Conservation (phyloP, 1,140 invertebrate genomes). For the Arion vulgaris region DNA sequence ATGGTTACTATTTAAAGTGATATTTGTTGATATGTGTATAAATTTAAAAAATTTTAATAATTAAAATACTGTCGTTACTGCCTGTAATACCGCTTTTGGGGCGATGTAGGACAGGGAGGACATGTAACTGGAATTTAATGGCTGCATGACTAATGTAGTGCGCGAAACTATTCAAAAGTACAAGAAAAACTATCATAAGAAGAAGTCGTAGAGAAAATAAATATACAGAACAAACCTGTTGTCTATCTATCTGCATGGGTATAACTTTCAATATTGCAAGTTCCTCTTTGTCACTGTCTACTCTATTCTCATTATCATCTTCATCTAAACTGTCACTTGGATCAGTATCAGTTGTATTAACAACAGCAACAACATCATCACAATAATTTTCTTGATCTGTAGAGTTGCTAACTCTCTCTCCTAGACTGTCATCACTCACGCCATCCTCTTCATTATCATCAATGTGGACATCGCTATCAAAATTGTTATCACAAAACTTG, state of each 20-base stretch:
- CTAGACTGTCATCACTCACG: background rate
- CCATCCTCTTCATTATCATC: background rate
- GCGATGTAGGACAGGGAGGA: too few species aligned
- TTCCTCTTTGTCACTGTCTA: background rate
- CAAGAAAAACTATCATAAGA: too few species aligned
- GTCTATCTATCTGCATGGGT: background rate
- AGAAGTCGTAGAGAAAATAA: too few species aligned
- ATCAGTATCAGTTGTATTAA: background rate
- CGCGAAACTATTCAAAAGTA: too few species aligned
- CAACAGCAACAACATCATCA: slow-evolving; percentile 5
- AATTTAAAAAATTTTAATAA: too few species aligned
- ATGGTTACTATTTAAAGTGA: too few species aligned
- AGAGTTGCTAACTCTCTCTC: background rate
- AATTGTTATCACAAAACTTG: background rate
- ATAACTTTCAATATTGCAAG: background rate
- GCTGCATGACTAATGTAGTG: too few species aligned
- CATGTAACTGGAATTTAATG: too few species aligned
- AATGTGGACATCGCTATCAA: too few species aligned
- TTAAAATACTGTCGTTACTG: too few species aligned
- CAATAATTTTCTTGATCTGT: background rate
- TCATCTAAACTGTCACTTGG: slow-evolving; percentile 20
- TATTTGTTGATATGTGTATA: too few species aligned
- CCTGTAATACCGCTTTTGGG: too few species aligned
- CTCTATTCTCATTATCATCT: background rate
- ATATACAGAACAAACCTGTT: background rate